Conservation (phyloP, 2,113 vertebrate genomes). For the Microtus richardsoni region DNA sequence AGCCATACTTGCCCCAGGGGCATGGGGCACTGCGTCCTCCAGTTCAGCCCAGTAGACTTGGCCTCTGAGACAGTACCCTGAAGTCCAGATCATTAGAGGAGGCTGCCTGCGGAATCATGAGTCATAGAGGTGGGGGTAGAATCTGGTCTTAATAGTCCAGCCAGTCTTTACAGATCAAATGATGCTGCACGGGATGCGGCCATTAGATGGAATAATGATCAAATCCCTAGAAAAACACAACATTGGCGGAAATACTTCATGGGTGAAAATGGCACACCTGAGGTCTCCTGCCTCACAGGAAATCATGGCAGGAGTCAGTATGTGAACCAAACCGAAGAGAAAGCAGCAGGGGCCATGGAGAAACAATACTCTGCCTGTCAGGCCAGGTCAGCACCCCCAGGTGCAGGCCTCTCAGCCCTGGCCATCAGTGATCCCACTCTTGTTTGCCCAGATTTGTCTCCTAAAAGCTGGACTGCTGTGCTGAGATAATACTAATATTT, state of each 20-base stretch:
- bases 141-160: neutral
- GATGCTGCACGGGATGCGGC: neutral
- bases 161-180: slow-evolving; percentile 7
- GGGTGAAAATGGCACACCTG: neutral
- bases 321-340: neutral
- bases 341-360: neutral
- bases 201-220: neutral
- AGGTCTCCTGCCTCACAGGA: neutral
- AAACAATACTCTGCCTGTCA: neutral
- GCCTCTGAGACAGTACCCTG: neutral
- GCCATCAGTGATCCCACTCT: neutral
- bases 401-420: neutral
- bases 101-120: neutral
- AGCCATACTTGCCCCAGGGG: too few species aligned
- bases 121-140: neutral
- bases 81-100: neutral
- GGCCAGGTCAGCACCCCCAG: accelerated
- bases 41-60: neutral
- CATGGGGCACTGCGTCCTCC: neutral
- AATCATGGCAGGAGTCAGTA: neutral
- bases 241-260: slow-evolving; percentile 1
- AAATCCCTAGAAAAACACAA: neutral
- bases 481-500: slow-evolving; percentile 67
- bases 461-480: slow-evolving; percentile 11
- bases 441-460: slow-evolving; percentile 15